phyloP scores from a whole-genome alignment of 1,140 invertebrate genomes.

The Zaprionus ornatus region DNA sequence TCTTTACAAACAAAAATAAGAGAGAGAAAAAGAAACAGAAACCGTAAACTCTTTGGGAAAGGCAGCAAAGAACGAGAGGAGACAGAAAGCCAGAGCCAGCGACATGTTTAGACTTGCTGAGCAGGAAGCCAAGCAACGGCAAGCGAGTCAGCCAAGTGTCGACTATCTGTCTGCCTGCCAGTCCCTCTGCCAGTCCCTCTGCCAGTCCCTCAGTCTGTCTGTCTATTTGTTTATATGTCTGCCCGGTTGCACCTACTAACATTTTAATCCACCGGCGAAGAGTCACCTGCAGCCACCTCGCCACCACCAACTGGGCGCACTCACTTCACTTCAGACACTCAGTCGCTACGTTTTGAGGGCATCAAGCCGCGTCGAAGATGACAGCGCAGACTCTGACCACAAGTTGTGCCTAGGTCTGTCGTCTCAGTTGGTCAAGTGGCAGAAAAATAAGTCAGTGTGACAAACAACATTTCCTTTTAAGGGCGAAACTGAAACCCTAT shows the following conservation, averaged over 20 bases:
- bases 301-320: conserved; percentile 7
- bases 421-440: conserved; percentile 71
- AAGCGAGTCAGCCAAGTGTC: conserved; percentile 56
- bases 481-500: conserved; percentile 41
- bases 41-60: conserved; percentile 66
- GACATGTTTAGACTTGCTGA: conserved; percentile 77
- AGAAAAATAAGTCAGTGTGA: conserved; percentile 78
- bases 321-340: conserved; percentile 12
- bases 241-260: conserved; percentile 53
- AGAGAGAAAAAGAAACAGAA: too few relatives aligned
- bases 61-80: conserved; percentile 7
- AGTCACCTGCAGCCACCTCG: neutral
- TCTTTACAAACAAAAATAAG: conserved; percentile 61
- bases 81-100: conserved; percentile 20
- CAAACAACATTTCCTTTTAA: conserved; percentile 71
- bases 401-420: neutral
- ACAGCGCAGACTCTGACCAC: conserved; percentile 37
- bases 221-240: conserved; percentile 31
- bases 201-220: conserved; percentile 21
- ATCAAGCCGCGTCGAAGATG: conserved; percentile 31
- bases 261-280: conserved; percentile 44
- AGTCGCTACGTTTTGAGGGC: conserved; percentile 57
- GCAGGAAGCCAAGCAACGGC: conserved; percentile 72
- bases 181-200: conserved; percentile 18
- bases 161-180: conserved; percentile 16